phyloP scores from a whole-genome alignment of 2,797 vertebrate species.

The Rhinoraja longicauda region DNA sequence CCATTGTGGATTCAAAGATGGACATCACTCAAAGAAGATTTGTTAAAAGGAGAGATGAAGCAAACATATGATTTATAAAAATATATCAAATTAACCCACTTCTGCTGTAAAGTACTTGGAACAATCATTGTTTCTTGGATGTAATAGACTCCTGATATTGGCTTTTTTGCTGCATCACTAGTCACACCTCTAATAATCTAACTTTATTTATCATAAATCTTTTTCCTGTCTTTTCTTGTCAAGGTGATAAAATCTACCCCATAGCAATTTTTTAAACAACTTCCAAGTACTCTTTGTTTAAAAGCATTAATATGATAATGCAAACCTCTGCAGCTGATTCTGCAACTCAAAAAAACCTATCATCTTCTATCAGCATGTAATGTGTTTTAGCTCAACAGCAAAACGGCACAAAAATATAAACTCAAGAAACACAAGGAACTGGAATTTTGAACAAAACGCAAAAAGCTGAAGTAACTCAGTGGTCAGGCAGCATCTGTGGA shows the following conservation, averaged over 20 bases:
- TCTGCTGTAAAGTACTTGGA: background rate
- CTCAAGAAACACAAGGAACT: too few species aligned
- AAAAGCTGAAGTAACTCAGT: too few species aligned
- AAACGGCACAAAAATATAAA: background rate
- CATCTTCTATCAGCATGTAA: background rate
- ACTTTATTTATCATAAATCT: background rate
- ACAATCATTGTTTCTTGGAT: background rate
- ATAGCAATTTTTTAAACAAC: background rate
- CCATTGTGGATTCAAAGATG: conserved; percentile 2
- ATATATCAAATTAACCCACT: background rate
- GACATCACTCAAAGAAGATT: background rate
- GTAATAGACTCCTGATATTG: background rate
- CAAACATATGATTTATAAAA: conserved; percentile 4
- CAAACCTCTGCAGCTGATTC: background rate
- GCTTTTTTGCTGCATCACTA: background rate
- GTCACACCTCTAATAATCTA: background rate
- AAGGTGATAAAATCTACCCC: background rate
- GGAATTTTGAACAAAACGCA: too few species aligned
- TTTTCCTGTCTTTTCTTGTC: background rate
- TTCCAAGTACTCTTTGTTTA: background rate
- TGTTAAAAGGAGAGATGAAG: background rate
- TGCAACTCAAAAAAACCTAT: background rate
- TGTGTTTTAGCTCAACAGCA: background rate
- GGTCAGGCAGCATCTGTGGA: too few species aligned
- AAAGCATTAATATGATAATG: background rate